A percentile compares a stretch with the other conserved stretches of the same genome.
These are phyloP conservation scores for Drosophila prosaltans DNA, from an alignment of 1,140 invertebrate genomes.

Conservation along the genomic window DNA sequence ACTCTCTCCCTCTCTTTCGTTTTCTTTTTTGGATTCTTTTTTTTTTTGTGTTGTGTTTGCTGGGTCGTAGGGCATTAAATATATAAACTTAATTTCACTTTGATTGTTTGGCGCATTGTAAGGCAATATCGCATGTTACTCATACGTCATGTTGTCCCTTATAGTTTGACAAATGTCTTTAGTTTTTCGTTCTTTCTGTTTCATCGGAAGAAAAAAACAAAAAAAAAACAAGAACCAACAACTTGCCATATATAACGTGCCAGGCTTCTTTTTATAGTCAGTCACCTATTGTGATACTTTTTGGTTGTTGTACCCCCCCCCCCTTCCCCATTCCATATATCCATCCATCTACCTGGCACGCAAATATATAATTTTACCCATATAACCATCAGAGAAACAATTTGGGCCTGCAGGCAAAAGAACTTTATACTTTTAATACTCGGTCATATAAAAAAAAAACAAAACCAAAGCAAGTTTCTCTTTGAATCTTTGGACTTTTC, in stretches of 20 bases:
- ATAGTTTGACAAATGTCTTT: constrained; percentile 76
- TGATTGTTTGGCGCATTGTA: constrained; percentile 81
- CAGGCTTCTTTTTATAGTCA: constrained; percentile 66
- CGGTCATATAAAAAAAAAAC: constrained; percentile 58
- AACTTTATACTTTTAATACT: constrained; percentile 77
- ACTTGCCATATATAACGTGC: constrained; percentile 9
- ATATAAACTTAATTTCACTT: constrained; percentile 81
- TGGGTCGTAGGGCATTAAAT: constrained; percentile 61
- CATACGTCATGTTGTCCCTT: constrained; percentile 72
- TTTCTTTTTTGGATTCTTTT: constrained; percentile 17
- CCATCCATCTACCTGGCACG: constrained; percentile 31
- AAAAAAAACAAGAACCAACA: constrained; percentile 24
- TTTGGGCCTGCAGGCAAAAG: constrained; percentile 48
- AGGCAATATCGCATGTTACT: constrained; percentile 79
- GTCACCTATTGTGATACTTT: constrained; percentile 78
- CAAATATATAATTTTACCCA: constrained; percentile 66
- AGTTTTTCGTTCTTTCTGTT: constrained; percentile 59
- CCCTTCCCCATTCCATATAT: constrained; percentile 60
- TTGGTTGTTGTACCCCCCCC: not conserved
- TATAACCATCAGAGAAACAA: constrained; percentile 68
- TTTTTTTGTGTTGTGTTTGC: constrained; percentile 1
- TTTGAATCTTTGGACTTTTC: constrained; percentile 3
- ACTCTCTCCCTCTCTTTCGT: not conserved
- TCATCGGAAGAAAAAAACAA: constrained; percentile 6
- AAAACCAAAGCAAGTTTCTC: constrained; percentile 33